Evolutionary conservation across 2,113 vertebrate species (phyloP).

Genomic region (Hypocryptadius cinnamomeus): DNA sequence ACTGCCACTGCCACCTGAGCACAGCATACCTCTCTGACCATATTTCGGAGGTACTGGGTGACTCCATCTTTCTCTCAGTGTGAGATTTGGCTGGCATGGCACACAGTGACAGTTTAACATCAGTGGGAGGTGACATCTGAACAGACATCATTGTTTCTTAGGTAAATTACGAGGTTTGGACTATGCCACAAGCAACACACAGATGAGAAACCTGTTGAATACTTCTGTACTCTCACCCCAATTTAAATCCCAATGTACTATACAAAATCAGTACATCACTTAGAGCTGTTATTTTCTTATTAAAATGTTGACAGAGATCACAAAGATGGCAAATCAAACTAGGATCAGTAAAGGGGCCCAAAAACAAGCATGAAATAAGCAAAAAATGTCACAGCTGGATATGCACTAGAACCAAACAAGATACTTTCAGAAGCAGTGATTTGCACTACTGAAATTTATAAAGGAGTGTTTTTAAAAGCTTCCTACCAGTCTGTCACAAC

Average conservation of each 20-base stretch:
- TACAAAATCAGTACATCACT: neutral
- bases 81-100: neutral
- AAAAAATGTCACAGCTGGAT: neutral
- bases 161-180: neutral
- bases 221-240: neutral
- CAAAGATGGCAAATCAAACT: neutral
- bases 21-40: neutral
- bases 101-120: neutral
- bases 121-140: neutral
- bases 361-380: neutral
- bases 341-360: neutral
- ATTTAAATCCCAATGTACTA: neutral
- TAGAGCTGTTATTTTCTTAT: neutral
- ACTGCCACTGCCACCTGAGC: neutral
- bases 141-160: neutral
- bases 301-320: neutral
- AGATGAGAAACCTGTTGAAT: neutral
- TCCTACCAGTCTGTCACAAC: neutral
- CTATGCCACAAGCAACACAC: neutral
- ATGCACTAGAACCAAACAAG: neutral
- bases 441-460: neutral
- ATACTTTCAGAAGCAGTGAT: neutral
- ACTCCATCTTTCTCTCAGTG: neutral
- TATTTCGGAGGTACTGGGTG: neutral
- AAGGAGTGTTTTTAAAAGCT: neutral